Percentiles rank a stretch among this genome's conserved stretches.
phyloP scores from a whole-genome alignment of 2,888 invertebrate species.

The Dermolepida albohirtum region DNA sequence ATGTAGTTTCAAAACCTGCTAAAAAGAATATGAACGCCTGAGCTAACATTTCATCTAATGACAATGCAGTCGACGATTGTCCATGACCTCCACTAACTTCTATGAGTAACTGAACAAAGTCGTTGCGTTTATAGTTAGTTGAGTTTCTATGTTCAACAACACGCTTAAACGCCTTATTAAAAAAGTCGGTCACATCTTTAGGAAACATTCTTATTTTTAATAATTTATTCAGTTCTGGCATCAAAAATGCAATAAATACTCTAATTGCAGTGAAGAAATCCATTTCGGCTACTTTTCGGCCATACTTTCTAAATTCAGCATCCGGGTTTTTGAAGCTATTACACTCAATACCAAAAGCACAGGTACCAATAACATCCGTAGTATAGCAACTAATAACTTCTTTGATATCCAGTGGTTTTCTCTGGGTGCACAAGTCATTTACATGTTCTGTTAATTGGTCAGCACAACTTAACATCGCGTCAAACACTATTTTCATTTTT shows the following conservation, averaged over 20 bases:
- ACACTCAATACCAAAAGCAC: slow-evolving; percentile 23
- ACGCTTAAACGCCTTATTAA: slow-evolving; percentile 52
- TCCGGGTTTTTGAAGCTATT: background rate
- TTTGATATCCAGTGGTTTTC: slow-evolving; percentile 7
- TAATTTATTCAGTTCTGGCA: slow-evolving; percentile 45
- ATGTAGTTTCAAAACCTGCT: slow-evolving; percentile 65
- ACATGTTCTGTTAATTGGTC: slow-evolving; percentile 1
- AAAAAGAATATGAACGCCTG: slow-evolving; percentile 63
- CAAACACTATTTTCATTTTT: background rate
- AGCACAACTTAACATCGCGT: background rate
- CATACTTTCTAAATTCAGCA: slow-evolving; percentile 23
- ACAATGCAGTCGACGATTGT: background rate
- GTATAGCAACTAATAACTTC: slow-evolving; percentile 15
- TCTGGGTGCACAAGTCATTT: background rate
- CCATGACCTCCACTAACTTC: slow-evolving; percentile 46
- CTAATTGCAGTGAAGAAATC: background rate
- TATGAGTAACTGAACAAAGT: slow-evolving; percentile 60
- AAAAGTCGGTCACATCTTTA: slow-evolving; percentile 53
- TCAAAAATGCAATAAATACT: slow-evolving; percentile 43
- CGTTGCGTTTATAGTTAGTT: slow-evolving; percentile 49
- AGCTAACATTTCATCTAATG: slow-evolving; percentile 49
- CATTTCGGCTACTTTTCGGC: background rate
- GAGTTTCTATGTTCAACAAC: slow-evolving; percentile 51
- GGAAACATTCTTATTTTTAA: slow-evolving; percentile 47
- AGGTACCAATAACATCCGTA: slow-evolving; percentile 19